phyloP scores from a whole-genome alignment of 2,888 invertebrate genomes.

The Lydus trimaculatus region DNA sequence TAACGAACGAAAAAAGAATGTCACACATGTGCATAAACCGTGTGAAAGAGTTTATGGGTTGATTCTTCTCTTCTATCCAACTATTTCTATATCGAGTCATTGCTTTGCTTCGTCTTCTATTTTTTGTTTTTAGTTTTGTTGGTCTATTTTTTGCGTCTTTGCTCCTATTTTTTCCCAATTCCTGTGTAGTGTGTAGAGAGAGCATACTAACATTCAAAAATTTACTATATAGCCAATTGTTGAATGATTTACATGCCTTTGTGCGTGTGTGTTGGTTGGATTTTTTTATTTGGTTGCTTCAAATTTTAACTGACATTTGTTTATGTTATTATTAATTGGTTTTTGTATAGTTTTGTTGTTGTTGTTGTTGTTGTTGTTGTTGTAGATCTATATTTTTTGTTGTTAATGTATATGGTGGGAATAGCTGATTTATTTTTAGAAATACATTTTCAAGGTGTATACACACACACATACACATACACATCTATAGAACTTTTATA shows the following conservation, averaged over 20 bases:
- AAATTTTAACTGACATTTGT: conserved; percentile 34
- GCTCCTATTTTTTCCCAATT: not conserved
- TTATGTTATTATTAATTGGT: conserved; percentile 40
- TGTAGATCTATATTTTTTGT: too few relatives aligned
- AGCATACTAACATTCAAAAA: not conserved
- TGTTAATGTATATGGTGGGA: conserved; percentile 5
- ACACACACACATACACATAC: not conserved
- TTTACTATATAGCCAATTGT: conserved; percentile 10
- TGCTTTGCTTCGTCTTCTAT: not conserved
- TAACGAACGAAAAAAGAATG: conserved; percentile 33
- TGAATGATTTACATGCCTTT: conserved; percentile 36
- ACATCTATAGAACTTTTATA: not conserved
- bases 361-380: conserved; percentile 9
- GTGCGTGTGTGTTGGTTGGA: conserved; percentile 35
- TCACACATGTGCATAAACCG: conserved; percentile 49
- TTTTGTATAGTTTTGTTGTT: not conserved
- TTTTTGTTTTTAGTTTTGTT: not conserved
- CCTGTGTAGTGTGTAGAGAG: too few relatives aligned
- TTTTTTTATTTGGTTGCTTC: conserved; percentile 14
- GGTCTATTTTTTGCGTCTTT: not conserved
- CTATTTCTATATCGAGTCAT: not conserved
- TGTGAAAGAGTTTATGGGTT: conserved; percentile 46
- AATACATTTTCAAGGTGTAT: conserved; percentile 10
- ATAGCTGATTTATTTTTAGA: conserved; percentile 16
- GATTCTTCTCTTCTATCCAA: not conserved